Percentiles rank a stretch among this genome's conserved stretches.
phyloP scores from a whole-genome alignment of 2,797 vertebrate species.

The Bucorvus abyssinicus region DNA sequence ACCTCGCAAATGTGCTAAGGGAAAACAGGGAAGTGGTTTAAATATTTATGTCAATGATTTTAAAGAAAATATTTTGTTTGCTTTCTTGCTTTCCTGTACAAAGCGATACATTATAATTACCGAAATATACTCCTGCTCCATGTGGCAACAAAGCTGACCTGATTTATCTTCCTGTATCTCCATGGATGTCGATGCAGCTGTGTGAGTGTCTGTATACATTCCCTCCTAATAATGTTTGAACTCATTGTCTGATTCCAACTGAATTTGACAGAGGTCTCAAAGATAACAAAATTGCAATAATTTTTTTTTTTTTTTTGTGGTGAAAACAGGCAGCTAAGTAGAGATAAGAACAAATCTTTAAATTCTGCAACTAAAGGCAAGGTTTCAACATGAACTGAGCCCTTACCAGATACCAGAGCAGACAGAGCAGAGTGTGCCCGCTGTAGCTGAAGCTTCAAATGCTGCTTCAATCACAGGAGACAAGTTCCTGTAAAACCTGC shows the following conservation, averaged over 20 bases:
- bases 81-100: conserved; percentile 7
- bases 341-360: neutral
- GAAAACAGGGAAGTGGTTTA: neutral
- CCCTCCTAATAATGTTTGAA: conserved; percentile 32
- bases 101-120: conserved; percentile 1
- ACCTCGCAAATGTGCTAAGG: neutral
- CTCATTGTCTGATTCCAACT: conserved; percentile 42
- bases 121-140: neutral
- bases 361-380: neutral
- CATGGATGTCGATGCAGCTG: conserved; percentile 29
- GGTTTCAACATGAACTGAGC: neutral
- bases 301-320: neutral
- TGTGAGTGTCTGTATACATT: conserved; percentile 56
- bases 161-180: conserved; percentile 41
- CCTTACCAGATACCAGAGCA: neutral
- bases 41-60: neutral
- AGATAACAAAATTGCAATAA: neutral
- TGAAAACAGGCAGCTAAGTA: neutral
- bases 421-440: neutral
- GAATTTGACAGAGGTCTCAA: conserved; percentile 49
- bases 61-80: conserved; percentile 11
- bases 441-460: neutral
- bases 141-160: neutral
- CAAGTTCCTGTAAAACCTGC: neutral
- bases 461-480: neutral